Percentiles rank a stretch among this genome's conserved stretches.
phyloP scores from a whole-genome alignment of 2,797 vertebrate genomes.

The Hylomyscus alleni region DNA sequence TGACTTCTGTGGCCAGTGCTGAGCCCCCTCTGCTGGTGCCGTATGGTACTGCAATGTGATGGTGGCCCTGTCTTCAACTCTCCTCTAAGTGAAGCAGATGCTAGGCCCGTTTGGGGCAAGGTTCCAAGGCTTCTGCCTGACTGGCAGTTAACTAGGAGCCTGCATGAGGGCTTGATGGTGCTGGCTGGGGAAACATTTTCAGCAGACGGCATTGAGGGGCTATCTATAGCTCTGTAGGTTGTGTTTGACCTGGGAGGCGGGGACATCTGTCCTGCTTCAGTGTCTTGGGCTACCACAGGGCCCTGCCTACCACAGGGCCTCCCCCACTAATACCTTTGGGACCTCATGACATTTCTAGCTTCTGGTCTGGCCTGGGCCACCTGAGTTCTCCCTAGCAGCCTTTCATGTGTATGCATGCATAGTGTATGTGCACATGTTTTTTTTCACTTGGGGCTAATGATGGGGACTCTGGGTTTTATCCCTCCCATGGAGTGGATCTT shows the following conservation, averaged over 20 bases:
- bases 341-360: neutral
- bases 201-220: neutral
- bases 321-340: neutral
- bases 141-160: neutral
- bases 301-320: neutral
- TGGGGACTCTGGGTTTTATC: rapidly evolving
- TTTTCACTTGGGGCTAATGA: neutral
- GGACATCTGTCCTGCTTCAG: neutral
- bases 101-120: neutral
- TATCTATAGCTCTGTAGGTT: neutral
- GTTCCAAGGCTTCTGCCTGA: neutral
- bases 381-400: neutral
- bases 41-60: neutral
- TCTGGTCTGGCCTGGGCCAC: neutral
- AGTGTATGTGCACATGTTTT: neutral
- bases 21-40: neutral
- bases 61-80: too few relatives aligned
- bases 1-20: neutral
- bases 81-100: neutral
- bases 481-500: too few relatives aligned
- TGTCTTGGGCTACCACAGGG: neutral
- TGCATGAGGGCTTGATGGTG: neutral
- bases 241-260: neutral
- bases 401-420: neutral
- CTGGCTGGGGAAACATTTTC: neutral